Conservation (phyloP, 2,113 vertebrate species). For the Antechinus flavipes region DNA sequence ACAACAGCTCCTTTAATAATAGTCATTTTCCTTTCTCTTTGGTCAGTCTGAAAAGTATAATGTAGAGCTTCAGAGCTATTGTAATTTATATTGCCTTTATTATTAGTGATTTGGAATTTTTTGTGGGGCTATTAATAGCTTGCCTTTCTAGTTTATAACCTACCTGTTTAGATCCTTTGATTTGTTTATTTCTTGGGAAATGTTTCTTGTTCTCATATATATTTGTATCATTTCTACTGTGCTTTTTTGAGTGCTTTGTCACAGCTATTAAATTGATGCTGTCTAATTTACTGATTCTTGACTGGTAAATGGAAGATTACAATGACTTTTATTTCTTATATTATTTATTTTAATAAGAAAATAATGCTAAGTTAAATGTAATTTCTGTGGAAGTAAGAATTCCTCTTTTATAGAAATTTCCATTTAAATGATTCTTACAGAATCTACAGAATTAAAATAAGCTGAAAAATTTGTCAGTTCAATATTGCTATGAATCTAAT, state of each 20-base stretch:
- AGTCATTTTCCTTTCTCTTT: neutral
- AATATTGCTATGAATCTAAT: conserved; percentile 9
- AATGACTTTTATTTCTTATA: neutral
- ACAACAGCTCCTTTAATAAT: neutral
- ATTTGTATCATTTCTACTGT: neutral
- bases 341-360: neutral
- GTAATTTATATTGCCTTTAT: neutral
- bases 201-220: neutral
- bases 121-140: neutral
- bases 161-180: neutral
- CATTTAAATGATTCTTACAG: neutral
- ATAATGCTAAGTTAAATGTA: neutral
- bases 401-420: neutral
- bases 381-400: neutral
- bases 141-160: neutral
- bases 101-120: neutral
- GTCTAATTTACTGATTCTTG: neutral
- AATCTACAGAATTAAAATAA: neutral
- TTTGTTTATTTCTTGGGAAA: neutral
- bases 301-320: neutral
- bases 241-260: neutral
- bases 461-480: neutral
- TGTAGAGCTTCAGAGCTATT: neutral
- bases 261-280: neutral
- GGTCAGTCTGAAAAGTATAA: neutral